Evolutionary conservation across 2,888 invertebrate species (phyloP).

Genomic region (Julus scanicus): DNA sequence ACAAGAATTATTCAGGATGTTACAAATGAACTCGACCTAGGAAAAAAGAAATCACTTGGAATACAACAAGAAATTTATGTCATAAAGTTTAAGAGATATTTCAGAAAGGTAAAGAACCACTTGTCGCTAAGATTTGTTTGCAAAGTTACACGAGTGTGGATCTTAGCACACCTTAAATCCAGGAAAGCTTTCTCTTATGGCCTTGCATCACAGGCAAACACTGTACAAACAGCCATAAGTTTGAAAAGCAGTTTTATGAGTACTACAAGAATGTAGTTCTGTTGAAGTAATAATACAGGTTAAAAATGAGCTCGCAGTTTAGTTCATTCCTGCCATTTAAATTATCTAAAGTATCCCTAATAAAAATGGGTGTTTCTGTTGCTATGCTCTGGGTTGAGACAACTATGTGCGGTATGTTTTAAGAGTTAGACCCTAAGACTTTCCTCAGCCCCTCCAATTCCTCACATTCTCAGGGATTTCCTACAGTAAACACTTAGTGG

Average conservation of each 20-base stretch:
- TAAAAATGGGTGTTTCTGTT: constrained; percentile 23
- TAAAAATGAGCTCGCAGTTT: constrained; percentile 11
- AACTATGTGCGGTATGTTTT: constrained; percentile 8
- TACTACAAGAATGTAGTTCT: constrained; percentile 15
- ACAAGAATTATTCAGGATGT: background rate
- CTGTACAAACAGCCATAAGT: constrained; percentile 23
- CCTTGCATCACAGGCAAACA: constrained; percentile 16
- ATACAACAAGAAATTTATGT: background rate
- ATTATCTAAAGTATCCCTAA: constrained; percentile 45
- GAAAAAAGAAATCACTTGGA: background rate
- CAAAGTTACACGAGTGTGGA: background rate
- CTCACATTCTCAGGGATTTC: background rate
- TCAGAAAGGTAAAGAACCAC: constrained; percentile 22
- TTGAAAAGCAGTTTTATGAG: constrained; percentile 15
- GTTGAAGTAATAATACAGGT: constrained; percentile 17
- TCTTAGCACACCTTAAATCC: background rate
- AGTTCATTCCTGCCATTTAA: constrained; percentile 31
- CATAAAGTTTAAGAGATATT: background rate
- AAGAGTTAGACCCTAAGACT: background rate
- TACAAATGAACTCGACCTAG: background rate
- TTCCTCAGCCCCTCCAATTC: background rate
- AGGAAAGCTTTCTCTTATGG: background rate
- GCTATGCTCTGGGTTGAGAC: background rate
- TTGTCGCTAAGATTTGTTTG: background rate
- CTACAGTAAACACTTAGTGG: background rate